Evolutionary conservation across 1,140 invertebrate species (phyloP), one percentile per base, ranked within the genome.

Genomic region (Schlechtendalia chinensis): DNA sequence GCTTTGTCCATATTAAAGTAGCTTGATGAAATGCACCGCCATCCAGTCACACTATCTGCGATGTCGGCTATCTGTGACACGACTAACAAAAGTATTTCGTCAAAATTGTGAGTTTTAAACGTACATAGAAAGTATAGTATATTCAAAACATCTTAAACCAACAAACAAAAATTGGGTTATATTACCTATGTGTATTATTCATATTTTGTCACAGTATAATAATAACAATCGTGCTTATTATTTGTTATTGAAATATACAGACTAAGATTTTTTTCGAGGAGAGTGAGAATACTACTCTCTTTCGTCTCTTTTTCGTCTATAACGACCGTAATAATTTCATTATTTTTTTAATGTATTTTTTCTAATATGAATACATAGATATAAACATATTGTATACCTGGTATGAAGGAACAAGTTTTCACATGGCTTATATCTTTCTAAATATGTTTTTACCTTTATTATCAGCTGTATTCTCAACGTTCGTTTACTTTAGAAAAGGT

Each of bases 1-100:
- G 32, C 72, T 54, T 54, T n/a, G 17, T 72, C 24, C 47, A 54
- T 72, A 72, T 29, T 72, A 54, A 54, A 54, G 24, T 54, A 53
- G 24, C 50, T 29, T 72, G 69, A 72, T 54, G 12, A 72, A 72
- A 54, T 54, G 24, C 19, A 11, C 50, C 47, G 69, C 47, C 29
- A 5, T 29, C 8, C 32, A 39, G 27, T 72, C 69, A 54, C 17
- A 53, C 24, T 19, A 71, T 12, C 4, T 5, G 10, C 39, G 4
- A 45, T 45, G 5, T 10, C 4, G 24, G 16, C 17, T 72, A 29
- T 29, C 47, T 54, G 24, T 27, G 50, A 22, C 24, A 50, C 24
- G 17, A 67, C 39, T 47, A 45, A 27, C 5, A 17, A 69, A 50
- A 47, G 45, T 69, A 5, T 47, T 69, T 67, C 11, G n/a, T 67